These are phyloP conservation scores for Tupiocoris notatus DNA, from an alignment of 2,888 invertebrate species.

Conservation along the genomic window DNA sequence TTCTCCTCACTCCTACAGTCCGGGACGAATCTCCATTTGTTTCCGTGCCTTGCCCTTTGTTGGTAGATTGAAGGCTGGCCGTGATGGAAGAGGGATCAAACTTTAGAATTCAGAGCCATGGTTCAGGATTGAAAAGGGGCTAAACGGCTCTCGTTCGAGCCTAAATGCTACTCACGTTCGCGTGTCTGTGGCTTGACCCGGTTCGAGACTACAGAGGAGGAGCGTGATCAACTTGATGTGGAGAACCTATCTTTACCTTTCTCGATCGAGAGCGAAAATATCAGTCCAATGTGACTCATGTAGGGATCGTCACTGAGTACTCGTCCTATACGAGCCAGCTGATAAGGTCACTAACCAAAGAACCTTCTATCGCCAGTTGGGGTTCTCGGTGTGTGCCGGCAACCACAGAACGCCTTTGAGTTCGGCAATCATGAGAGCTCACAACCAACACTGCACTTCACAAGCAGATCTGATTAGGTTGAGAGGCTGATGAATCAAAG, in stretches of 20 bases:
- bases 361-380: neutral
- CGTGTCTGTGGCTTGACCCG: neutral
- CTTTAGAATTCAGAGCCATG: neutral
- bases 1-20: slow-evolving; percentile 4
- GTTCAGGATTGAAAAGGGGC: neutral
- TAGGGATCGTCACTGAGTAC: too few relatives aligned
- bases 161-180: neutral
- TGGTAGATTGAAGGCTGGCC: neutral
- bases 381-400: too few relatives aligned
- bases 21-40: neutral
- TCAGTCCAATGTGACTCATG: too few relatives aligned
- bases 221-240: neutral
- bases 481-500: too few relatives aligned
- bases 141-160: neutral
- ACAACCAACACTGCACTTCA: too few relatives aligned
- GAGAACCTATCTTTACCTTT: too few relatives aligned
- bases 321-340: neutral
- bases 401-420: neutral
- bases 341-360: neutral
- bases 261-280: too few relatives aligned
- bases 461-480: too few relatives aligned
- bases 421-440: too few relatives aligned
- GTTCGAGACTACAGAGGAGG: neutral
- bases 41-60: neutral
- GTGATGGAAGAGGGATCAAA: neutral